Percentiles rank a stretch among this genome's conserved stretches.
Conservation (phyloP, 1,140 invertebrate genomes). For the Prorops nasuta region DNA sequence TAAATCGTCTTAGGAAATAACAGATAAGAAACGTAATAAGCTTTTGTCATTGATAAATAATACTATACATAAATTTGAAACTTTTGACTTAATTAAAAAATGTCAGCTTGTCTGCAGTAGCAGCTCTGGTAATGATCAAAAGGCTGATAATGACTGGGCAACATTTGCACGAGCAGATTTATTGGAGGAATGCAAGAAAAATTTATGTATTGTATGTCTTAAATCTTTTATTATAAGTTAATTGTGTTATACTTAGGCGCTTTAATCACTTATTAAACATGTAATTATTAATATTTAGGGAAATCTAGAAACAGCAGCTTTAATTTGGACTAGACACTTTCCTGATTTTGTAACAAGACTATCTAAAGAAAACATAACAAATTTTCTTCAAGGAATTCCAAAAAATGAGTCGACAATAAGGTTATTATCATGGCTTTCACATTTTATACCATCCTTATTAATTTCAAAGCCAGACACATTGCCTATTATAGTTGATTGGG, state of each 20-base stretch:
- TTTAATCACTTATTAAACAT: neutral
- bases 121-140: neutral
- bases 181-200: constrained; percentile 34
- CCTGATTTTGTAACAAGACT: constrained; percentile 25
- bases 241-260: neutral
- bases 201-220: constrained; percentile 37
- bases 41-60: constrained; percentile 28
- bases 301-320: constrained; percentile 40
- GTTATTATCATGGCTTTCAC: constrained; percentile 41
- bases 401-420: constrained; percentile 16
- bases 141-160: constrained; percentile 31
- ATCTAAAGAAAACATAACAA: constrained; percentile 18
- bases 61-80: constrained; percentile 38
- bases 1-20: constrained; percentile 11
- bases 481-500: constrained; percentile 37
- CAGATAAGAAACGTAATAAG: constrained; percentile 8
- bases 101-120: too few relatives aligned
- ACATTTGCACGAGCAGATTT: constrained; percentile 39
- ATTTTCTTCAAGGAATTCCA: constrained; percentile 31
- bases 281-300: constrained; percentile 21
- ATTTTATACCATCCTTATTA: constrained; percentile 43
- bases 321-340: constrained; percentile 44
- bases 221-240: constrained; percentile 6
- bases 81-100: constrained; percentile 38
- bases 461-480: constrained; percentile 33